These are phyloP conservation scores for Rhagoletis pomonella DNA, from an alignment of 1,140 invertebrate species.

Conservation along the genomic window DNA sequence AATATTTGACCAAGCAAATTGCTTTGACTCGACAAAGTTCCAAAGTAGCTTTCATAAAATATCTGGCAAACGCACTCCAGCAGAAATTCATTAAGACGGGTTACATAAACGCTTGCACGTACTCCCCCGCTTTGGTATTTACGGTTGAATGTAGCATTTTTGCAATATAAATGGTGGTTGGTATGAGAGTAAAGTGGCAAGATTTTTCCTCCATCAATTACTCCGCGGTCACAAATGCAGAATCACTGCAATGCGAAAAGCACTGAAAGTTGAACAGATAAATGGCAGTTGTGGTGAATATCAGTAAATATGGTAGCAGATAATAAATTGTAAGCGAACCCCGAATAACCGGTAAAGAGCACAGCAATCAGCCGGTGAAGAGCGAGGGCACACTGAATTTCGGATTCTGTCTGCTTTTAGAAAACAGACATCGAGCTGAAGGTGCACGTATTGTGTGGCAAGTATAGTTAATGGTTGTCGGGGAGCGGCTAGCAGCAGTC, in stretches of 20 bases:
- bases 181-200: background rate
- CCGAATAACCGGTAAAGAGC: background rate
- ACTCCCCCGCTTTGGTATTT: too few species aligned
- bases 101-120: too few species aligned
- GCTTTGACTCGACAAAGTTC: too few species aligned
- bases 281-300: background rate
- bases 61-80: too few species aligned
- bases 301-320: background rate
- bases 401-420: background rate
- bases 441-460: background rate
- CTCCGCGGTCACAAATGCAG: background rate
- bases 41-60: too few species aligned
- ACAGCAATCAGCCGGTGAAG: background rate
- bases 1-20: too few species aligned
- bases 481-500: background rate
- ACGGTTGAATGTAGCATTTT: too few species aligned
- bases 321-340: constrained; percentile 48
- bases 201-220: constrained; percentile 8
- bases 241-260: constrained; percentile 37
- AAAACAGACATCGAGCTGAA: too few species aligned
- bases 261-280: constrained; percentile 14
- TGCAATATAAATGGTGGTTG: background rate
- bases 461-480: background rate
- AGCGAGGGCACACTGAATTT: background rate
- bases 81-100: too few species aligned